Base-by-base conservation (phyloP, 1,140 invertebrate species). In the Subanguina moxae region DNA sequence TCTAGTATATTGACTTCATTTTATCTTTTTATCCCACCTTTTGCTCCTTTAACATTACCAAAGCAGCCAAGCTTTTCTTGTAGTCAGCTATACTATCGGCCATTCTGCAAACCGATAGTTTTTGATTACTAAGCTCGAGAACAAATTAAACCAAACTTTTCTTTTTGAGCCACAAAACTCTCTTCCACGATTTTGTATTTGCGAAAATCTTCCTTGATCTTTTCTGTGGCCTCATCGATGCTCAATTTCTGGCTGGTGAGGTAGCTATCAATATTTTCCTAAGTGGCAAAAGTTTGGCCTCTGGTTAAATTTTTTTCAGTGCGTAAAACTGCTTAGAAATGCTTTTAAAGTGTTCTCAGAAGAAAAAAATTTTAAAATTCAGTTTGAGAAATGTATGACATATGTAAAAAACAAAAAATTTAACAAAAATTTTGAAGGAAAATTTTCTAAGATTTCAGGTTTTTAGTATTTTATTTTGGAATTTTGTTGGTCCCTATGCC, bases 171-270 rank as follows among this genome's bases (percentile, higher is more conserved):
- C 88, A 85, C 79, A 70, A 96, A 86, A 83, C 92, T 94, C 74
- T 88, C 89, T 85, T 96, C 94, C 90, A 97, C 94, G 81, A 93
- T 93, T 85, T 95, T 95, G 83, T 96, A 96, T 86, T 96, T 95
- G 67, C 88, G 89, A 85, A 93, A 91, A 83, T 90, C 89, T 79
- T 95, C 93, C 82, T 96, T 92, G 42, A 96, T 84, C 73, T 86
- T 87, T 77, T 89, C 89, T 46, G 96, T 84, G 15, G 93, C 92
- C 83, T 88, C 87, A 77, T 94, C 91, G 1, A 89, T 89, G 64
- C 88, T 88, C 43, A 88, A 87, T 76, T 88, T 87, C 78, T 92
- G 91, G 71, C 87, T 85, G 71, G 87, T 87, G 90, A 97, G 93
- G 82, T 90, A 97, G 57, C 89, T 87, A 80, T 95, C 92, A 15